A percentile compares a stretch with the other conserved stretches of the same genome.
phyloP scores from a whole-genome alignment of 2,888 invertebrate genomes.

The Dynastes hyllus region DNA sequence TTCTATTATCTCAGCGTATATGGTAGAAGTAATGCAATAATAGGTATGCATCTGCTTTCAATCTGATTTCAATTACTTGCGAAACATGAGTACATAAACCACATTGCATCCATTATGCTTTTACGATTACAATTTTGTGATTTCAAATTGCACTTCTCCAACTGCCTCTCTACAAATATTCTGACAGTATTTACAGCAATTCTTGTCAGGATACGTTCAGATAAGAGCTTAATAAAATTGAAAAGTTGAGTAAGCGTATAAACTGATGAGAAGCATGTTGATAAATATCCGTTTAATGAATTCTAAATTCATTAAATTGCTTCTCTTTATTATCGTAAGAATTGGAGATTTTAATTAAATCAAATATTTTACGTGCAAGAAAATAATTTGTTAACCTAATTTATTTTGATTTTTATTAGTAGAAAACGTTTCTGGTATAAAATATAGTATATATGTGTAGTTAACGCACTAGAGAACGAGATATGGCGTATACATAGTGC shows the following conservation, averaged over 20 bases:
- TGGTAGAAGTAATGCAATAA: conserved; percentile 21
- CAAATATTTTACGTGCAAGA: too few relatives aligned
- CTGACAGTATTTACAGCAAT: not conserved
- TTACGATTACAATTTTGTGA: not conserved
- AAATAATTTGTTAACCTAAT: too few relatives aligned
- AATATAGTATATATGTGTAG: too few relatives aligned
- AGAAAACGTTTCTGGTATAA: too few relatives aligned
- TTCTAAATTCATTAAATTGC: not conserved
- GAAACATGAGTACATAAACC: not conserved
- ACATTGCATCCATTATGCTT: conserved; percentile 12
- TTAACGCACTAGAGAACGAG: too few relatives aligned
- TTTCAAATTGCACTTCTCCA: conserved; percentile 3
- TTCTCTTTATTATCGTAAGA: not conserved
- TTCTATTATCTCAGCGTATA: conserved; percentile 11
- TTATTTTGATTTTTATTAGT: too few relatives aligned
- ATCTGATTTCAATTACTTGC: conserved; percentile 25
- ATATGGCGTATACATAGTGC: too few relatives aligned
- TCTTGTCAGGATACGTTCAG: not conserved
- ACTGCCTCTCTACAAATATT: not conserved
- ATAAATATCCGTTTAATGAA: conserved; percentile 1
- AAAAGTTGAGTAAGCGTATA: not conserved
- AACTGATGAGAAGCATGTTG: conserved; percentile 3
- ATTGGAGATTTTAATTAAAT: too few relatives aligned
- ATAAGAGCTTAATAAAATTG: not conserved
- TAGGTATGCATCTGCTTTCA: conserved; percentile 24